Evolutionary conservation across 2,797 vertebrate genomes (phyloP).

Genomic region (Peromyscus melanophrys): DNA sequence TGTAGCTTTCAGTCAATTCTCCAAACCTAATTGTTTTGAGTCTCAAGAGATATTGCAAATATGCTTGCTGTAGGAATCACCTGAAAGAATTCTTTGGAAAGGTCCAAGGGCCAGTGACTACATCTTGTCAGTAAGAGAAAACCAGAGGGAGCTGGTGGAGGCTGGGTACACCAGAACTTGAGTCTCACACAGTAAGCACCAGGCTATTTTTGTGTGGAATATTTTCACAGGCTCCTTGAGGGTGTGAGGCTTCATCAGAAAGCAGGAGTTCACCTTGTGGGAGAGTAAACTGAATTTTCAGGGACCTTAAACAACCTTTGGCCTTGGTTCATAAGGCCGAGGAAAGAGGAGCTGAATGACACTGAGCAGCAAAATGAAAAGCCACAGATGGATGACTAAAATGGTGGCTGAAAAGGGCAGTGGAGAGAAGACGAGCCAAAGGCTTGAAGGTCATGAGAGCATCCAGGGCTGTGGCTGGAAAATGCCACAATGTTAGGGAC

Average conservation of each 20-base stretch:
- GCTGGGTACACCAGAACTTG: background rate
- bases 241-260: constrained; percentile 76
- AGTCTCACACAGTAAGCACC: constrained; percentile 51
- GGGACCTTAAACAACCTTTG: constrained; percentile 80
- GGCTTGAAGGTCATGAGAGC: background rate
- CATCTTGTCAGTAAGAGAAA: constrained; percentile 10
- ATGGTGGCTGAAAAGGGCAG: constrained; percentile 67
- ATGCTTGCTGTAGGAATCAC: background rate
- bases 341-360: constrained; percentile 59
- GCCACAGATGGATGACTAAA: constrained; percentile 50
- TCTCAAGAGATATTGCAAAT: background rate
- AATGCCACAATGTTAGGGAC: background rate
- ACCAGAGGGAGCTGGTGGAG: background rate
- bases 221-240: constrained; percentile 68
- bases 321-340: constrained; percentile 18
- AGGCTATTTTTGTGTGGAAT: constrained; percentile 78
- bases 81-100: constrained; percentile 64
- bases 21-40: background rate
- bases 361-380: constrained; percentile 44
- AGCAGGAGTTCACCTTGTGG: constrained; percentile 76
- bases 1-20: background rate
- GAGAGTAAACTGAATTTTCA: constrained; percentile 62
- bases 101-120: background rate
- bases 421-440: background rate
- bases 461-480: background rate